Base-by-base conservation (phyloP, 2,797 vertebrate species). In the Spinibarbus caldwelli region DNA sequence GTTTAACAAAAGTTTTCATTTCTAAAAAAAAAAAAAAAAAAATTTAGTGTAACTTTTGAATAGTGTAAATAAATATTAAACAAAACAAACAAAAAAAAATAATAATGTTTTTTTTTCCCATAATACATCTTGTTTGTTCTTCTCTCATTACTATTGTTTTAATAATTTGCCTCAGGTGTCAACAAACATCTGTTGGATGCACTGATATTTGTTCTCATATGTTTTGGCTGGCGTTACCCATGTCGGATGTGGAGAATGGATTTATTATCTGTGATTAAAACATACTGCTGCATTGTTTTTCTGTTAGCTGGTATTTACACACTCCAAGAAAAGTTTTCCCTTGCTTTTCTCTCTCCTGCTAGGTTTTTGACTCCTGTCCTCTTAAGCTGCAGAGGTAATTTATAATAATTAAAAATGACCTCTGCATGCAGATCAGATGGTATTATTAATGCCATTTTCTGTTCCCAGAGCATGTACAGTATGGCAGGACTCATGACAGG, bases 401-500 rank as follows among this genome's bases (percentile, higher is more conserved):
- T 91, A 78, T 86, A 90, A 89, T 93, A 90, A 93, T 94, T 90
- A 90, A 93, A 90, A 80, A 75, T 90, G 92, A 89, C 89, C 91
- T 89, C 88, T 80, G 87, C 87, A 90, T 93, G 87, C 82, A 85
- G 82, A 80, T 59, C 83, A 88, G 90, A 92, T 93, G 89, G 90
- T 91, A 92, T 81, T 91, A 93, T 92, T 93, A 92, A 92, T 90
- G 89, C 86, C 77, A 89, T 87, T 47, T 89, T 93, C 92, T 89
- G 83, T 76, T 62, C 45, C 45, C 79, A 84, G 85, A 77, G 87
- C 91, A 87, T 86, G 89, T 82, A 83, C 83, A 77, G 86, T 79
- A 84, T 0, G 85, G 89, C 85, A 49, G 86, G 86, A 83, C 86
- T 85, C 78, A 85, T 64, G 91, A 94, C 91, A 91, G 86, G 90